Conservation (phyloP, 2,888 invertebrate species). For the Ormyrus pomaceus region DNA sequence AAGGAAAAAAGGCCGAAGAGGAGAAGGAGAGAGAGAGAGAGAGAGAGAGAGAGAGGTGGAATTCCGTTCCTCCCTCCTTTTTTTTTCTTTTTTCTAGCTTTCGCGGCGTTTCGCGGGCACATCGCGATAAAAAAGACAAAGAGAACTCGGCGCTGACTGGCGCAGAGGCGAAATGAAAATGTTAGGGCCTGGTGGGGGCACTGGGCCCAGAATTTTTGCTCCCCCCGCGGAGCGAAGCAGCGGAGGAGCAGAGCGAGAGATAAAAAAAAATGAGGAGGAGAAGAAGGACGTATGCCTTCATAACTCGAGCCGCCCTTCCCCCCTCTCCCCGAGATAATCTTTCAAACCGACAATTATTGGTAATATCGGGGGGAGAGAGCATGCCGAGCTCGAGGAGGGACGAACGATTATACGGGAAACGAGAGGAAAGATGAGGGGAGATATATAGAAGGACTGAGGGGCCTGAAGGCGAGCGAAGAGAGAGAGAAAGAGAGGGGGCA, state of each 20-base stretch:
- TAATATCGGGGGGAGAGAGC: slow-evolving; percentile 69
- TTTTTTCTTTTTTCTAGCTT: too few relatives aligned
- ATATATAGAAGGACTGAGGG: slow-evolving; percentile 17
- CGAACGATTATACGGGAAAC: slow-evolving; percentile 58
- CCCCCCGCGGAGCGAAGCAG: background rate
- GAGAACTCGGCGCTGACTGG: slow-evolving; percentile 8
- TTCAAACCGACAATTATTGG: slow-evolving; percentile 74
- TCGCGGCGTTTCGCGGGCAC: background rate
- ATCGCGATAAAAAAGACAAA: slow-evolving; percentile 43
- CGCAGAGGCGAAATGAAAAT: slow-evolving; percentile 44
- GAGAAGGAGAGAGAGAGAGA: background rate
- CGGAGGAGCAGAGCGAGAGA: slow-evolving; percentile 4
- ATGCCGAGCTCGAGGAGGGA: slow-evolving; percentile 44
- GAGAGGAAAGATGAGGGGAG: slow-evolving; percentile 55
- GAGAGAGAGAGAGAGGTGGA: too few relatives aligned
- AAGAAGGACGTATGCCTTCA: slow-evolving; percentile 61
- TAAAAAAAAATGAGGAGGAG: background rate
- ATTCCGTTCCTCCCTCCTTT: too few relatives aligned
- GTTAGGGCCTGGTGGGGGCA: slow-evolving; percentile 17
- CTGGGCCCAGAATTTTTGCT: slow-evolving; percentile 24
- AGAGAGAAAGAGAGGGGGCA: background rate
- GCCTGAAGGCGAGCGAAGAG: too few relatives aligned
- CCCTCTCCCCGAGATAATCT: slow-evolving; percentile 68
- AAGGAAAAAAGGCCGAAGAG: background rate
- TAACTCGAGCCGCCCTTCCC: slow-evolving; percentile 62